phyloP scores from a whole-genome alignment of 2,113 vertebrate species.

The Paedocypris sp. region DNA sequence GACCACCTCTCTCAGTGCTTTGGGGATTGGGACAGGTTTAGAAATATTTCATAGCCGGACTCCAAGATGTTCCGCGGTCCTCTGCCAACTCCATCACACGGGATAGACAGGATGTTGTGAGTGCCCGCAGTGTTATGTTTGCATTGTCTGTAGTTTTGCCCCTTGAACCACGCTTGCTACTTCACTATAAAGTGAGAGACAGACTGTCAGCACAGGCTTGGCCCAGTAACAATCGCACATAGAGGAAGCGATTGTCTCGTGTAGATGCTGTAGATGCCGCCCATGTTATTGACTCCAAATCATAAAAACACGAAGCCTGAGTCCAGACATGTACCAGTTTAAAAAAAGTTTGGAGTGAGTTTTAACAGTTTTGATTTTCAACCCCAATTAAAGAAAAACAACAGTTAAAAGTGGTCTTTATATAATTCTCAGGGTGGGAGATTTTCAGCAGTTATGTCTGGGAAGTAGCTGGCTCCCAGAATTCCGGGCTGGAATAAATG shows the following conservation, averaged over 20 bases:
- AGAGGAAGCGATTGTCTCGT: not conserved
- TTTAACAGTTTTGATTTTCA: no score
- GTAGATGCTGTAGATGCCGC: not conserved
- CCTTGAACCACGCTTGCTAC: conserved; percentile 8
- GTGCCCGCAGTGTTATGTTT: conserved; percentile 21
- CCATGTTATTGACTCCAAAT: not conserved
- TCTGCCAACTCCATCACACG: not conserved
- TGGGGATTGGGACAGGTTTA: conserved; percentile 5
- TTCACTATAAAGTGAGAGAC: conserved; percentile 13
- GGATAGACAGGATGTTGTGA: conserved; percentile 10
- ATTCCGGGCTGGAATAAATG: conserved; percentile 36
- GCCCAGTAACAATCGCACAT: not conserved
- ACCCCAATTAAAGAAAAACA: not conserved
- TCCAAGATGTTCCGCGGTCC: no score
- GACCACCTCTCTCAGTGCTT: conserved; percentile 15
- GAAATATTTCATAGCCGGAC: no score
- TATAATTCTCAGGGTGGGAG: conserved; percentile 13
- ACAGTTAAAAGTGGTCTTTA: not conserved
- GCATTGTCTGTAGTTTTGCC: conserved; percentile 24
- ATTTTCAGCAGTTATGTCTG: conserved; percentile 3
- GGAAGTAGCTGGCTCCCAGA: conserved; percentile 32
- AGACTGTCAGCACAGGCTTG: conserved; percentile 1
- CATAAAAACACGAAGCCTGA: not conserved
- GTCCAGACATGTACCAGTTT: not conserved
- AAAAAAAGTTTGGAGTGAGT: no score